Base-by-base conservation (phyloP, 2,797 vertebrate genomes). In the Pseudochirops corinnae region DNA sequence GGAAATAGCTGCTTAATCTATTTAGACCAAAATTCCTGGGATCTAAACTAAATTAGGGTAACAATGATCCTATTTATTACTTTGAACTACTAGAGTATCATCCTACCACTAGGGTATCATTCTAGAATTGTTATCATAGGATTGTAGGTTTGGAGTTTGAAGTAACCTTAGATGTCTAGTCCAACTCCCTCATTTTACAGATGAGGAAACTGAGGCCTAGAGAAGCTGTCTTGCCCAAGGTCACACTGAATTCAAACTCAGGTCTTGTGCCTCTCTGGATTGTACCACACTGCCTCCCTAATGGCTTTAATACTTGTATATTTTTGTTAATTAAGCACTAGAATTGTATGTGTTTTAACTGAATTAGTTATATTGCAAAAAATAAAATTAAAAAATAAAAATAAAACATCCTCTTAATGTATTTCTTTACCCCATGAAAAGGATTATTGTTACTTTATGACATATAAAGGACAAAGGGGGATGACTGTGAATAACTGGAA, bases 401-500 rank as follows among this genome's bases (percentile, higher is more conserved):
- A 96, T 95, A 97, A 96, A 97, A 93, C 91, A 97, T 67, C 93
- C 95, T 46, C 96, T 97, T 94, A 97, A 96, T 94, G 93, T 97
- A 46, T 90, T 98, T 97, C 96, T 97, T 56, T 87, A 57, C 93
- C 95, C 95, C 62, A 95, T 98, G 96, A 98, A 98, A 98, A 94
- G 58, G 94, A 56, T 92, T 97, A 97, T 98, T 98, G 98, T 98
- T 97, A 56, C 94, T 92, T 95, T 95, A 52, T 96, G 90, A 97
- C 96, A 95, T 74, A 94, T 91, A 60, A 97, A 96, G 96, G 93
- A 97, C 96, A 98, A 93, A 94, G 96, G 94, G 94, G 90, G 95
- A 96, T 93, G 96, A 90, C 96, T 98, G 95, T 93, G 97, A 97
- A 98, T 98, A 98, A 97, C 96, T 98, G 97, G 96, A 97, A 98